Conservation (phyloP, 2,113 vertebrate genomes). For the Hystrix cristata region DNA sequence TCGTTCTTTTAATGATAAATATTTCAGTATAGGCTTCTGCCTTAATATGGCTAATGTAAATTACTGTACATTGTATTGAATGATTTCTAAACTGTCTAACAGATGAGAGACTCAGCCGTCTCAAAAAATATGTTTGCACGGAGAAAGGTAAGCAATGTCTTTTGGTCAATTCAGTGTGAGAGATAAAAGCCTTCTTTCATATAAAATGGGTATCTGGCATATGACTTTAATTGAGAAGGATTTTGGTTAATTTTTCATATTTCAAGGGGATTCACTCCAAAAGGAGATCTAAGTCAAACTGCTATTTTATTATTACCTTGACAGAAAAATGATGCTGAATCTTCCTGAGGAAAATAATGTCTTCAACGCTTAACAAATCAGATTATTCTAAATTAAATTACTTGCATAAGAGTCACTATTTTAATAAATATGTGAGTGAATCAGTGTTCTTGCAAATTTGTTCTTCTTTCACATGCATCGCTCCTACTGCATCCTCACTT, state of each 20-base stretch:
- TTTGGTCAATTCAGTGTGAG: conserved; percentile 51
- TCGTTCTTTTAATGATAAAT: conserved; percentile 9
- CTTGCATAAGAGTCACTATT: background rate
- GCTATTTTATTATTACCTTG: background rate
- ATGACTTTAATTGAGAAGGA: conserved; percentile 45
- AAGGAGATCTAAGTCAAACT: background rate
- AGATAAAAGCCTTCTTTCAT: conserved; percentile 35
- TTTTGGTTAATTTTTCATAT: conserved; percentile 54
- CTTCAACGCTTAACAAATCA: conserved; percentile 11
- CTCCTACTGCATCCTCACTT: background rate
- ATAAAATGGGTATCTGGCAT: background rate
- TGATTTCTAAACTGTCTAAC: conserved; percentile 42
- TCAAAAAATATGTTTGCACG: conserved; percentile 43
- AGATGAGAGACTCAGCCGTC: background rate
- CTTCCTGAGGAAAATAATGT: background rate
- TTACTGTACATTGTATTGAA: background rate
- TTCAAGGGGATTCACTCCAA: background rate
- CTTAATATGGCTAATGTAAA: background rate
- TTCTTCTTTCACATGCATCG: background rate
- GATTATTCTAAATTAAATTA: conserved; percentile 26
- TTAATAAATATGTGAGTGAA: conserved; percentile 15
- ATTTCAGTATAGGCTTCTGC: background rate
- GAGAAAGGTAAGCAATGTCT: background rate
- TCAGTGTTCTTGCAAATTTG: background rate
- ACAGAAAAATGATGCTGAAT: background rate